phyloP scores from a whole-genome alignment of 2,888 invertebrate species.

The Rhabditoides inermis region DNA sequence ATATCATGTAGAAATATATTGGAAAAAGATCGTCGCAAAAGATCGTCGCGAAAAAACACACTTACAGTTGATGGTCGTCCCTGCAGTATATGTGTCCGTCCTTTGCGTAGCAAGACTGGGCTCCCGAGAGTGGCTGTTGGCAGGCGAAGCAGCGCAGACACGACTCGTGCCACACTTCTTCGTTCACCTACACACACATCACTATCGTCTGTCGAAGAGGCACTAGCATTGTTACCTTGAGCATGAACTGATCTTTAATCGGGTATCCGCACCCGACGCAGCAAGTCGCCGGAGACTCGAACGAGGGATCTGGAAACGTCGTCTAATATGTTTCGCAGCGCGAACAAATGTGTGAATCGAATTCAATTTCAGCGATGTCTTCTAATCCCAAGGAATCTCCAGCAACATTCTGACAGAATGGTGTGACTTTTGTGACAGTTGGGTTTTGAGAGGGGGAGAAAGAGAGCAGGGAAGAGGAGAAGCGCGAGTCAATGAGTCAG shows the following conservation, averaged over 20 bases:
- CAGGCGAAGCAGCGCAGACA: slow-evolving; percentile 45
- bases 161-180: slow-evolving; percentile 43
- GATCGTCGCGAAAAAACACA: slow-evolving; percentile 8
- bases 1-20: too few species aligned
- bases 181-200: slow-evolving; percentile 24
- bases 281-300: not conserved
- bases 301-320: too few species aligned
- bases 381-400: too few species aligned
- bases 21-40: not conserved
- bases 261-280: slow-evolving; percentile 35
- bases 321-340: too few species aligned
- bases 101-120: slow-evolving; percentile 37
- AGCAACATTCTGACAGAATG: too few species aligned
- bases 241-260: slow-evolving; percentile 35
- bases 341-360: too few species aligned
- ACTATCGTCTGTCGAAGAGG: not conserved
- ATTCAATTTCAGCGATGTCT: too few species aligned
- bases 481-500: too few species aligned
- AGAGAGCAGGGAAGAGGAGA: too few species aligned
- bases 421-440: too few species aligned
- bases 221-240: slow-evolving; percentile 15
- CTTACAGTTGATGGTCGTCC: slow-evolving; percentile 45
- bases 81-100: slow-evolving; percentile 46
- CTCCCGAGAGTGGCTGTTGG: slow-evolving; percentile 22
- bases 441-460: too few species aligned